Percentiles rank a stretch among this genome's conserved stretches.
Conservation (phyloP, 2,113 vertebrate species). For the Xenopus tropicalis region UCB_Xtro_10.0 CM004447.2:13775501-13776000, state of each 20-base stretch:
- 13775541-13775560: conserved; percentile 83
- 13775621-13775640: conserved; percentile 84
- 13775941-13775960: too few relatives aligned
- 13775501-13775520: conserved; percentile 58
- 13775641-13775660: conserved; percentile 70
- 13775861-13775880: conserved; percentile 8
- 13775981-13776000: too few relatives aligned
- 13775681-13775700: conserved; percentile 58
- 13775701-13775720: conserved; percentile 66
- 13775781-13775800: conserved; percentile 25
- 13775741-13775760: conserved; percentile 28
- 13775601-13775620: conserved; percentile 86
- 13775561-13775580: conserved; percentile 98
- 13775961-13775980: too few relatives aligned
- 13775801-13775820: conserved; percentile 28
- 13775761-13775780: conserved; percentile 34
- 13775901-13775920: not conserved
- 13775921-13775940: too few relatives aligned
- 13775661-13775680: conserved; percentile 61
- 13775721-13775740: conserved; percentile 16
- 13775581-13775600: conserved; percentile 89
- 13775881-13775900: not conserved
- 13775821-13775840: conserved; percentile 29
- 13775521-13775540: conserved; percentile 73
- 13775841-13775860: conserved; percentile 10